Base-by-base conservation (phyloP, 2,888 invertebrate species). In the Cremastinae sp. region DNA sequence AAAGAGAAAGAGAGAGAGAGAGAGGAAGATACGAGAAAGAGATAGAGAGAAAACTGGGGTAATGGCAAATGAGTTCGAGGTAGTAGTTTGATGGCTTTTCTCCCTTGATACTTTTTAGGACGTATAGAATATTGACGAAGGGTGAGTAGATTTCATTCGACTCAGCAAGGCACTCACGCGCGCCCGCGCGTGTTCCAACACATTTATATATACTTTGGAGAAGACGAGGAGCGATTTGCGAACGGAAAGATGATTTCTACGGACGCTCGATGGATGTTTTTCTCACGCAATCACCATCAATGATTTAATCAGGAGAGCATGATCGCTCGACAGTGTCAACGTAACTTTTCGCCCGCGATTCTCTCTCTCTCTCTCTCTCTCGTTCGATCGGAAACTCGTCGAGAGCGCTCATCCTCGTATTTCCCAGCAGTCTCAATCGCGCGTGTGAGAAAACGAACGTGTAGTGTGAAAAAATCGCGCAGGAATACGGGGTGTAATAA, bases 231-330 rank as follows among this genome's bases (percentile, higher is more conserved):
- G 14, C 43, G 59, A 59, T 9, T 43, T 28, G 10, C 12, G 45
- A 45, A 5, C 28, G 28, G 45, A 56, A 22, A 58, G 58, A 8
- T 38, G 61, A 43, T n/a, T n/a, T n/a, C n/a, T n/a, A n/a, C n/a
- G 58, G 58, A 58, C 73, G 73, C 72, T 76, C 76, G 73, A 73
- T 73, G 65, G 59, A 58, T 28, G 28, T 28, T 28, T 28, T 28
- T 58, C 64, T 43, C 59, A 65, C 59, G 58, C 73, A 76, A 76
- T 76, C 76, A 76, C 73, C 73, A 73, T 69, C 59, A 73, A 76
- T 54, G 65, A 76, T 76, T 76, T 69, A 76, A 76, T 76, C 76
- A 76, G 68, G 69, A 65, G 73, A 61, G 28, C n/a, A 76, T 76
- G 73, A 76, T 69, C 53, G 76, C 41, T 69, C 20, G 65, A 34